Evolutionary conservation across 2,113 vertebrate genomes (phyloP).

Genomic region (Variabilichromis moorii): DNA sequence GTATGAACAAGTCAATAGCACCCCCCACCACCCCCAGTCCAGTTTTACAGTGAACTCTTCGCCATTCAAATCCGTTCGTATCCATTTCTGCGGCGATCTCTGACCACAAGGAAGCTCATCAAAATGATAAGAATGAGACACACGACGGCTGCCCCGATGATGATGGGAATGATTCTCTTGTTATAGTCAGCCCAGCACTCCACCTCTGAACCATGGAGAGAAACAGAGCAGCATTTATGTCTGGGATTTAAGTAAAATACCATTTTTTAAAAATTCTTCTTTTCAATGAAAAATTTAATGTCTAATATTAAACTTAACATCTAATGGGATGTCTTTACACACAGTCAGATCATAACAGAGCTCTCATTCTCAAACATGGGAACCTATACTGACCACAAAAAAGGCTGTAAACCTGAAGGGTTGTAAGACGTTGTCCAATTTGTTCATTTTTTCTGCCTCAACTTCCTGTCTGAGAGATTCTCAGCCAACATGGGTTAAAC

Average conservation of each 20-base stretch:
- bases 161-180: conserved; percentile 64
- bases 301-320: background rate
- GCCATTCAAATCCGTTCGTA: conserved; percentile 76
- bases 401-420: background rate
- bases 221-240: background rate
- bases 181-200: conserved; percentile 80
- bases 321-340: background rate
- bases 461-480: background rate
- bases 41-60: conserved; percentile 15
- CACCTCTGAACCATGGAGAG: conserved; percentile 68
- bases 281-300: background rate
- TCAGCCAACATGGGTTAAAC: background rate
- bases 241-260: background rate
- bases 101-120: conserved; percentile 70
- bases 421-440: background rate
- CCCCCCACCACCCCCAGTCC: background rate
- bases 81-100: conserved; percentile 62
- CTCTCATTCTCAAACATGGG: background rate
- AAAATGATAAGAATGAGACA: conserved; percentile 69
- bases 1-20: background rate
- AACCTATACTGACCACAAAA: background rate
- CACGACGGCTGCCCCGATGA: conserved; percentile 62
- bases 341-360: background rate
- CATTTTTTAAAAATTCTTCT: background rate
- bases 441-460: background rate